phyloP scores from a whole-genome alignment of 1,140 invertebrate genomes.

The Monochamus saltuarius region DNA sequence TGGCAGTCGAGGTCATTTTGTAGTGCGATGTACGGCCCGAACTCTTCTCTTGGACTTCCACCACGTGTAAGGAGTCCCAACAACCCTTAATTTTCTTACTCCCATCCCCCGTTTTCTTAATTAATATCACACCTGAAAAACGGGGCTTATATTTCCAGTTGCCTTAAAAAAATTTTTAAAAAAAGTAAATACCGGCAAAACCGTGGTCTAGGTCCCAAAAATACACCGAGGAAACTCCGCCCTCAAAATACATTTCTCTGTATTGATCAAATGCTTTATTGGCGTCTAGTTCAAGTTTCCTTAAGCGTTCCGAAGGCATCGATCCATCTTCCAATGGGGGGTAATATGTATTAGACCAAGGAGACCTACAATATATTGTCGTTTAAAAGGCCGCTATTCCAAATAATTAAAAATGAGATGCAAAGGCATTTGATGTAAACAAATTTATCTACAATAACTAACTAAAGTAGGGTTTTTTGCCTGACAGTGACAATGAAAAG shows the following conservation, averaged over 20 bases:
- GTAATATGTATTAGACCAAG: constrained; percentile 99
- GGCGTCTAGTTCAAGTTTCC: constrained; percentile 96
- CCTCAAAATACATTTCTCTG: constrained; percentile 99
- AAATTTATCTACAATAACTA: too few relatives aligned
- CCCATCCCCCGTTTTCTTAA: constrained; percentile 98
- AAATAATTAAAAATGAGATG: neutral
- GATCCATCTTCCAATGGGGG: constrained; percentile 97
- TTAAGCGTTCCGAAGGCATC: constrained; percentile 93
- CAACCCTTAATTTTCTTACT: constrained; percentile 96
- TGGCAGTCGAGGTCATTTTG: constrained; percentile 98
- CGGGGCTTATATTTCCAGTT: neutral
- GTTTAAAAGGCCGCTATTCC: neutral
- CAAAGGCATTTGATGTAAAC: neutral
- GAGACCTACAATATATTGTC: constrained; percentile 69
- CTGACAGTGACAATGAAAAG: too few relatives aligned
- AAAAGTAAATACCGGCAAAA: constrained; percentile 73
- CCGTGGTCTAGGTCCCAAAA: constrained; percentile 99
- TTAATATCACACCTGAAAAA: constrained; percentile 86
- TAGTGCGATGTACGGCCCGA: constrained; percentile 94
- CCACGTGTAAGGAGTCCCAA: constrained; percentile 99
- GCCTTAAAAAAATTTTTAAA: constrained; percentile 1
- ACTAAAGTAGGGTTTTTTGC: too few relatives aligned
- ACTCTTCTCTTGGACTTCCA: constrained; percentile 96
- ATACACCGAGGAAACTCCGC: constrained; percentile 98
- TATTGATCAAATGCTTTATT: constrained; percentile 99